These are phyloP conservation scores for Limnothrissa miodon DNA, from an alignment of 2,113 vertebrate species.

Conservation along the genomic window DNA sequence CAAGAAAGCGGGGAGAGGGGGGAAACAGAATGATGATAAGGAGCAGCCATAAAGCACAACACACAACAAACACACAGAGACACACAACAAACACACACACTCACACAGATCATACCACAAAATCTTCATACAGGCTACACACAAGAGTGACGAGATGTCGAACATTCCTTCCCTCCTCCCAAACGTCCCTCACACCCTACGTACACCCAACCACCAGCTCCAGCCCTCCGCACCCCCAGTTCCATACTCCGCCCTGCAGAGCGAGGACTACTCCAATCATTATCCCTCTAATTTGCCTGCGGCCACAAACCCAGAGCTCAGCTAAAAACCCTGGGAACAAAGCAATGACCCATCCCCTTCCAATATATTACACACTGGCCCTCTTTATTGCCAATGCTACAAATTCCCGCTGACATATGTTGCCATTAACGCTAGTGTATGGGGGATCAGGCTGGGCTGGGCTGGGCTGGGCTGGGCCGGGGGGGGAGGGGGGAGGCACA, in stretches of 20 bases:
- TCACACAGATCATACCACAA: not conserved
- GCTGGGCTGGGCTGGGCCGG: constrained; percentile 56
- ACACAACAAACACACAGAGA: not conserved
- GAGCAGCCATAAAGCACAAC: not conserved
- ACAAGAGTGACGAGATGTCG: not conserved
- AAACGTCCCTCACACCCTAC: not conserved
- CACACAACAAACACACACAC: not conserved
- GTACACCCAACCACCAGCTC: too few relatives aligned
- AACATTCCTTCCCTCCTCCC: not conserved
- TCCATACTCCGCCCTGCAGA: not conserved
- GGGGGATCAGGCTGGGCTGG: constrained; percentile 46
- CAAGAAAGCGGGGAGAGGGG: not conserved
- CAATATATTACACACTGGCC: constrained; percentile 56
- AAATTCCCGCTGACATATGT: constrained; percentile 61
- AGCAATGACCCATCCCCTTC: constrained; percentile 60
- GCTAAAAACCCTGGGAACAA: constrained; percentile 53
- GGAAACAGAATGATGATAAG: not conserved
- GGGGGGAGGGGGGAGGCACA: not conserved
- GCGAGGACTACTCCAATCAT: constrained; percentile 29
- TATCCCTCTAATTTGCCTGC: constrained; percentile 43
- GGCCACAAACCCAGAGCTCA: constrained; percentile 49
- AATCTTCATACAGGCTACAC: not conserved
- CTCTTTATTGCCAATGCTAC: constrained; percentile 51
- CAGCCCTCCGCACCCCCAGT: not conserved
- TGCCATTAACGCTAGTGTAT: constrained; percentile 60